A percentile compares a stretch with the other conserved stretches of the same genome.
phyloP scores from a whole-genome alignment of 2,888 invertebrate species.

The Pilophorus perplexus region DNA sequence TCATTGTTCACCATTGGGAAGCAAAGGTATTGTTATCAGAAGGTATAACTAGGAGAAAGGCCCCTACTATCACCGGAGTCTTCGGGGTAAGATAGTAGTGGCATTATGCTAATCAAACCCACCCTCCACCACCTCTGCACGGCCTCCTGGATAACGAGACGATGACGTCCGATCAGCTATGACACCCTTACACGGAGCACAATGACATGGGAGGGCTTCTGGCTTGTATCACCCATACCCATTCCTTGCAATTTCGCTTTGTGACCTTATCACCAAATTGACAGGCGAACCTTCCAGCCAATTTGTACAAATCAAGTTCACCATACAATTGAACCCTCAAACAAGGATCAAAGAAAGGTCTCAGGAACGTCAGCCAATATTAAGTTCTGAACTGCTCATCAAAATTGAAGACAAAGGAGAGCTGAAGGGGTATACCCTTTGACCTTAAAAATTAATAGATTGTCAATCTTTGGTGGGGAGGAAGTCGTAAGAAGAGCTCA shows the following conservation, averaged over 20 bases:
- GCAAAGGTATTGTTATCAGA: conserved; percentile 18
- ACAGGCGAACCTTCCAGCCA: background rate
- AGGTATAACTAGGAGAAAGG: conserved; percentile 36
- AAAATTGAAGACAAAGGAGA: no score
- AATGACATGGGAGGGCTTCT: conserved; percentile 11
- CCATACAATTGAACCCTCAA: background rate
- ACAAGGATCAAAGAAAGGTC: no score
- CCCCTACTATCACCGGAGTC: conserved; percentile 17
- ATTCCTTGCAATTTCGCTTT: conserved; percentile 15
- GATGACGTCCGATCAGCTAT: conserved; percentile 30
- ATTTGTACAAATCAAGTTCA: background rate
- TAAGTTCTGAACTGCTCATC: no score
- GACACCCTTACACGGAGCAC: conserved; percentile 28
- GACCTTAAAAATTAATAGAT: no score
- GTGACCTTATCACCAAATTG: conserved; percentile 5
- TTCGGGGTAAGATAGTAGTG: conserved; percentile 11
- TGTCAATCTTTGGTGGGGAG: no score
- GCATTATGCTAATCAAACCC: conserved; percentile 26
- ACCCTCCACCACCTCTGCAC: background rate
- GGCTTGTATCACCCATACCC: conserved; percentile 3
- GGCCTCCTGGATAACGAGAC: conserved; percentile 18
- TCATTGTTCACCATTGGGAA: conserved; percentile 32
- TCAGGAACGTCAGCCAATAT: no score
- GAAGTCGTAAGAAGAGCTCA: no score
- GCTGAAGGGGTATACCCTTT: no score